Base-by-base conservation (phyloP, 92 coral and sea anemone species). In the Anthopleura xanthogrammica region DNA sequence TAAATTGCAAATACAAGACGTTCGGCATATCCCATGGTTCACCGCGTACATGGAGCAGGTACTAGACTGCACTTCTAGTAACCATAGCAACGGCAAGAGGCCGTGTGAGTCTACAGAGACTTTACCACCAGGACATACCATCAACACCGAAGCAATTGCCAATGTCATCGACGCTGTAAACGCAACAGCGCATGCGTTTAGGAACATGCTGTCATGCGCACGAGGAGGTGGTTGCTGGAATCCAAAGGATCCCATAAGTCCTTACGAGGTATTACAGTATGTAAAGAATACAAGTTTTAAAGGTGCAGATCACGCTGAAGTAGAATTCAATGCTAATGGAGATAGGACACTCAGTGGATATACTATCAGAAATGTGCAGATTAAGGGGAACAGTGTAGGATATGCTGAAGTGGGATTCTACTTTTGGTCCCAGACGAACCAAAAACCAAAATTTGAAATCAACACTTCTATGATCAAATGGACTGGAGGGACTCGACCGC, bases 141-240 rank as follows among this genome's bases (percentile, higher is more conserved):
- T 89, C 42, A 55, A 83, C 39, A 77, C 91, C 29, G 98, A 95
- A 74, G 85, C 84, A 13, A 83, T 91, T 23, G 92, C 94, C 9
- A 97, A 89, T 76, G 95, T 97, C 7, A 91, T 97, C 12, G 98
- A 94, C 77, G 92, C 97, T 56, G 95, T 97, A 11, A 86, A 85
- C 12, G 95, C 94, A 0, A 84, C 91, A 2, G 99, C 97, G 12
- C 60, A 89, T 72, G 99, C 98, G 12, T 41, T 97, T 41, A 79
- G 80, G 52, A 82, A 86, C 60, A 88, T 97, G 52, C 39, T 87
- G 29, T 84, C 82, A 22, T 95, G 98, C 85, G 85, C 79, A n/a
- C 66, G 70, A 23, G 60, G 46, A 3, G 71, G 43, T 20, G 39
- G 65, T 16, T 96, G 99, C 83, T 80, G 87, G 41, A 82, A 90